phyloP scores from a whole-genome alignment of 2,888 invertebrate species.

The Dendrolimus houi region DNA sequence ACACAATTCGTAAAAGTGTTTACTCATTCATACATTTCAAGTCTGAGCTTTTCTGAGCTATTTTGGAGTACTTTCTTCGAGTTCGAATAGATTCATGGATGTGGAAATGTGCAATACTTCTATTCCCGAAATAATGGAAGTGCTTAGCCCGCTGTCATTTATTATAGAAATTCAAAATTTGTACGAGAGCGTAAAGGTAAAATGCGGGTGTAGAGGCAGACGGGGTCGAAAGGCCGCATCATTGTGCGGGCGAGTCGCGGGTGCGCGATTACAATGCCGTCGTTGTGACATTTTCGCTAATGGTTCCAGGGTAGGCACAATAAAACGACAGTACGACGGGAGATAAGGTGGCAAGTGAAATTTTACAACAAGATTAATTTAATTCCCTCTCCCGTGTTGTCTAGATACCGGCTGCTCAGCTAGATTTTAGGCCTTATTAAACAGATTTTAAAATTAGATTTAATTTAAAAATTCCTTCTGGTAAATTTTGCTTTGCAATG shows the following conservation, averaged over 20 bases:
- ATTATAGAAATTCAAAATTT: conserved; percentile 66
- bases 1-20: conserved; percentile 47
- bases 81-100: conserved; percentile 26
- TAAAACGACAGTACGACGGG: conserved; percentile 73
- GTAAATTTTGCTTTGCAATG: too few species aligned
- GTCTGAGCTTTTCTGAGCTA: conserved; percentile 26
- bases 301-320: conserved; percentile 74
- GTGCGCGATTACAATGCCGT: conserved; percentile 66
- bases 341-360: conserved; percentile 75
- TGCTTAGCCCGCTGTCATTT: conserved; percentile 45
- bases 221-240: conserved; percentile 64
- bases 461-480: too few species aligned
- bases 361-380: conserved; percentile 71
- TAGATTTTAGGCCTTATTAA: conserved; percentile 1
- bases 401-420: conserved; percentile 17
- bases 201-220: conserved; percentile 44
- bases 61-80: conserved; percentile 23
- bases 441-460: too few species aligned
- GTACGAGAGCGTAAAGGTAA: conserved; percentile 67
- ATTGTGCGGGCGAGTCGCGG: conserved; percentile 65
- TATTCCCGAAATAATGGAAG: conserved; percentile 39
- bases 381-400: conserved; percentile 36
- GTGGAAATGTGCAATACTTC: conserved; percentile 26
- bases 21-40: conserved; percentile 49
- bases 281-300: conserved; percentile 75